Evolutionary conservation across 2,797 vertebrate genomes (phyloP).

Genomic region (Sebastes nivosus): DNA sequence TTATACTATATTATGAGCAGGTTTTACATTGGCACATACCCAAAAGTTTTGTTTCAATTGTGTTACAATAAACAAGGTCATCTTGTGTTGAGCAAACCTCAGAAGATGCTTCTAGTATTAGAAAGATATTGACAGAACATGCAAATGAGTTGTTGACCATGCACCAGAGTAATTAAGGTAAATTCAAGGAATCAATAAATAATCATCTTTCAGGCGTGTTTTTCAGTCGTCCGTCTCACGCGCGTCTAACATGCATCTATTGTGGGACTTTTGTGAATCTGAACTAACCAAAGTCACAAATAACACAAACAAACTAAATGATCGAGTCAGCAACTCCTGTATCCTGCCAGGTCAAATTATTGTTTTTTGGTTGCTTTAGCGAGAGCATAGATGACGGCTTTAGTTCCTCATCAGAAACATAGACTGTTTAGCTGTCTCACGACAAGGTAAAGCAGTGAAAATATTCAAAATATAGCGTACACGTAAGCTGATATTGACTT

Average conservation of each 20-base stretch:
- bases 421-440: too few relatives aligned
- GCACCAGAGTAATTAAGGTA: neutral
- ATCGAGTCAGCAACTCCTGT: too few relatives aligned
- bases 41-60: neutral
- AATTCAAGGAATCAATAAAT: neutral
- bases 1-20: neutral
- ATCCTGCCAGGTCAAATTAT: too few relatives aligned
- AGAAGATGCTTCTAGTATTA: neutral
- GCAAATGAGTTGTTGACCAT: neutral
- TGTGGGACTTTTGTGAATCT: too few relatives aligned
- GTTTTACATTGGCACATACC: neutral
- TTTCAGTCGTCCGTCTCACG: neutral
- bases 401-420: too few relatives aligned
- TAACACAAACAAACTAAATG: too few relatives aligned
- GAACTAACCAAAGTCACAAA: too few relatives aligned
- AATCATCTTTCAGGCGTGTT: neutral
- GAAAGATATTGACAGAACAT: neutral
- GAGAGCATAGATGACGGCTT: too few relatives aligned
- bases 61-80: neutral
- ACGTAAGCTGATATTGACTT: too few relatives aligned
- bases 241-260: neutral
- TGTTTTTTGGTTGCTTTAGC: too few relatives aligned
- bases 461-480: too few relatives aligned
- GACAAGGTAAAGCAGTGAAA: too few relatives aligned
- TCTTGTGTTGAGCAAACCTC: neutral